Evolutionary conservation across 2,797 vertebrate species (phyloP), one percentile per base, ranked within the genome.

Genomic region (Macropodus opercularis): DNA sequence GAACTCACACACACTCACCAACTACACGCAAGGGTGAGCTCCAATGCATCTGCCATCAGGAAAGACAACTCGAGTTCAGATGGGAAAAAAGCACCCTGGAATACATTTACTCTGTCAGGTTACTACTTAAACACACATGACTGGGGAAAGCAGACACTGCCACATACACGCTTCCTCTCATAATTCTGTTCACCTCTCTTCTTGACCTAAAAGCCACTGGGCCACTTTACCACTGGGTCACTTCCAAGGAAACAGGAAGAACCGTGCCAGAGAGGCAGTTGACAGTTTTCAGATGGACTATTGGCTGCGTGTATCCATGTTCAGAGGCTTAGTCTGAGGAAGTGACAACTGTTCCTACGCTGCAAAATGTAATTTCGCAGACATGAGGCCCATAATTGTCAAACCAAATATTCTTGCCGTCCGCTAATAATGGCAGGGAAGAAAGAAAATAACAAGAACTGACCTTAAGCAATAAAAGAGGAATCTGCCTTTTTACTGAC

Each of bases 121-220:
- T 84, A 89, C 82, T 86, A 72, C 87, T 86, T 87, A 79, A 89
- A 89, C 82, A 88, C 82, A 85, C 86, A 88, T 77, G 80, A 90
- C 78, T 83, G 88, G 79, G 87, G 85, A 89, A 92, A 90, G 84
- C 90, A 90, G 90, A 91, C 82, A 81, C 78, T 89, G 87, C 83
- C 88, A 87, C 88, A 90, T 90, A 86, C 85, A 80, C 55, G 86
- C 87, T 90, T 91, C 89, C 85, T 90, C 89, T 86, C 91, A 89
- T 90, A 90, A 91, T 87, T 89, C 89, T 92, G 85, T 82, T 91
- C 85, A 87, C 87, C 86, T 91, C 82, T 85, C 74, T 78, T 89
- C 75, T 85, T 90, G 86, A 90, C 89, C 89, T 87, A 66, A 88
- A 87, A 85, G 90, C 84, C 81, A 85, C 57, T 72, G 77, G 74